Conservation (phyloP, 2,888 invertebrate genomes). For the Celastrina argiolus region DNA sequence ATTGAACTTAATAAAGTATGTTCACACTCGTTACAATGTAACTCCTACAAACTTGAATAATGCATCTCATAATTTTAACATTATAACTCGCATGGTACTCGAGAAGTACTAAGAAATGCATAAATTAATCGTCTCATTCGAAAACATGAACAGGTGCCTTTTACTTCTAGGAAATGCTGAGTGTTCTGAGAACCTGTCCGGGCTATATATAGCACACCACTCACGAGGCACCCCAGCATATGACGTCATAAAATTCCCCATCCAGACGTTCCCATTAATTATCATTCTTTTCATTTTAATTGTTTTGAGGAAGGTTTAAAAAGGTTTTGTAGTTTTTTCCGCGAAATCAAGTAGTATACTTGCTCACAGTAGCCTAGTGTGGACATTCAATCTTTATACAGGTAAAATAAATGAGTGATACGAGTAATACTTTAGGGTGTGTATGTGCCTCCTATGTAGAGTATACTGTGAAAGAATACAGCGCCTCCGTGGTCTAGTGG, state of each 20-base stretch:
- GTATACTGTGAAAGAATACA: too few species aligned
- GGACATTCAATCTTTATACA: too few species aligned
- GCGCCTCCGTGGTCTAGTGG: too few species aligned
- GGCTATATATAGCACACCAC: conserved; percentile 21
- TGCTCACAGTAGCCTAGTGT: too few species aligned
- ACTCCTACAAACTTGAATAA: neutral
- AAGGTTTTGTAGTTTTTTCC: too few species aligned
- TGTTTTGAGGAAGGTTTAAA: neutral
- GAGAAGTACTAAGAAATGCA: conserved; percentile 4
- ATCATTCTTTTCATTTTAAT: neutral
- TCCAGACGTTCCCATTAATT: neutral
- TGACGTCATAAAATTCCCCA: conserved; percentile 44
- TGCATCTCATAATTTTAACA: neutral
- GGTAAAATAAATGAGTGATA: too few species aligned
- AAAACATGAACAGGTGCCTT: conserved; percentile 60
- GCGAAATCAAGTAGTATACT: too few species aligned
- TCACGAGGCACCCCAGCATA: conserved; percentile 33
- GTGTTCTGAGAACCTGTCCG: conserved; percentile 55
- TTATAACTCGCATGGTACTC: neutral
- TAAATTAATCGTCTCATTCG: conserved; percentile 57
- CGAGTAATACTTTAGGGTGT: too few species aligned
- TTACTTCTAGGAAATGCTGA: conserved; percentile 52
- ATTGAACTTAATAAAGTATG: too few species aligned
- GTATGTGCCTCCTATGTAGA: too few species aligned
- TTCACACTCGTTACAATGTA: neutral